Conservation (phyloP, 2,797 vertebrate genomes). For the Acridotheres tristis region DNA sequence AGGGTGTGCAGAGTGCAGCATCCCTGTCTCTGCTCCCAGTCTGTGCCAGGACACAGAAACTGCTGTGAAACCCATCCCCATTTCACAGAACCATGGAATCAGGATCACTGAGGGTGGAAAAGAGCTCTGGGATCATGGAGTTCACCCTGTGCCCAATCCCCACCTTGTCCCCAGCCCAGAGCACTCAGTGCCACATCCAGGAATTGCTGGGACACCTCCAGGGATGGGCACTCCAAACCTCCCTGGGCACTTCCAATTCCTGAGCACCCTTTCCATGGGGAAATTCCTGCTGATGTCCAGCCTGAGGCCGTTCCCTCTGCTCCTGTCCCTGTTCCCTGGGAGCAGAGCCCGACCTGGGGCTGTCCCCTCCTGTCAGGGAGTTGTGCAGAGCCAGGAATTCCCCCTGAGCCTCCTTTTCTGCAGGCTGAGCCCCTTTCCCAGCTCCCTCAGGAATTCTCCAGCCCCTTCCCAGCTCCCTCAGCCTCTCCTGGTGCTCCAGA, state of each 20-base stretch:
- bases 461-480: neutral
- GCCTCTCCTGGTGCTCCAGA: neutral
- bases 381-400: neutral
- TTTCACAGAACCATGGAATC: neutral
- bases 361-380: neutral
- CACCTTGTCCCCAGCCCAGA: neutral
- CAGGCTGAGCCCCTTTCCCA: neutral
- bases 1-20: neutral
- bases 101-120: neutral
- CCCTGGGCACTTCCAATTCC: neutral
- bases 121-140: neutral
- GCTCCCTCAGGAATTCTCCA: neutral
- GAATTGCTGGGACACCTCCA: neutral
- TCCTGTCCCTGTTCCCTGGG: neutral
- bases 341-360: neutral
- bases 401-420: neutral
- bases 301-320: neutral
- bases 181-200: neutral
- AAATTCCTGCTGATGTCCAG: neutral
- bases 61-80: neutral
- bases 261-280: neutral
- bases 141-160: rapidly evolving
- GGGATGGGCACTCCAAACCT: neutral
- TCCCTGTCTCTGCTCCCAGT: neutral
- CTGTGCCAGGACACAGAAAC: neutral